phyloP scores from a whole-genome alignment of 2,113 vertebrate genomes.

The Hirundichthys speculiger region DNA sequence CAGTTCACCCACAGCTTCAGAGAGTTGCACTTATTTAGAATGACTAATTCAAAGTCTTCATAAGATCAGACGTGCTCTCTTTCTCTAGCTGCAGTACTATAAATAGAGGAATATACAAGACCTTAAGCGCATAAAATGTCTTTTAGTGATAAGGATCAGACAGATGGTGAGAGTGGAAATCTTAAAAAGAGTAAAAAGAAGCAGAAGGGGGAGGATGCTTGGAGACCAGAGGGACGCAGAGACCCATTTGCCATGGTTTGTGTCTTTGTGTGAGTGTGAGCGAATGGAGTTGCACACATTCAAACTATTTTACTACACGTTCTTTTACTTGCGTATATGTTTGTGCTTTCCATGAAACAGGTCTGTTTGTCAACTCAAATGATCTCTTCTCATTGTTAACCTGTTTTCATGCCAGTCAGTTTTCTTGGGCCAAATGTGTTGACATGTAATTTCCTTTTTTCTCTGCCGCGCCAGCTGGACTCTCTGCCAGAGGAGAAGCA shows the following conservation, averaged over 20 bases:
- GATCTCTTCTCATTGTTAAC: background rate
- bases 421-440: background rate
- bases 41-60: constrained; percentile 43
- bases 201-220: constrained; percentile 86
- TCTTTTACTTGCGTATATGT: background rate
- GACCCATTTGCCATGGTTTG: constrained; percentile 87
- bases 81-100: background rate
- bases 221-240: constrained; percentile 81
- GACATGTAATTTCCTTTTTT: constrained; percentile 10
- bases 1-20: constrained; percentile 14
- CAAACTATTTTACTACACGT: background rate
- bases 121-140: constrained; percentile 20
- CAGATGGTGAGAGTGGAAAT: constrained; percentile 78
- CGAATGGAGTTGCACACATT: background rate
- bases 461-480: constrained; percentile 82
- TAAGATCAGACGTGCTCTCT: constrained; percentile 39
- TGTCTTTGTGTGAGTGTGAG: constrained; percentile 16
- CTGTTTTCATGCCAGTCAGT: background rate
- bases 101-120: background rate
- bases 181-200: constrained; percentile 89
- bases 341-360: background rate
- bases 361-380: background rate
- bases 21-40: constrained; percentile 20
- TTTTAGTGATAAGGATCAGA: constrained; percentile 82
- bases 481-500: constrained; percentile 92